phyloP scores from a whole-genome alignment of 2,113 vertebrate species.

The Chelonoidis abingdonii region DNA sequence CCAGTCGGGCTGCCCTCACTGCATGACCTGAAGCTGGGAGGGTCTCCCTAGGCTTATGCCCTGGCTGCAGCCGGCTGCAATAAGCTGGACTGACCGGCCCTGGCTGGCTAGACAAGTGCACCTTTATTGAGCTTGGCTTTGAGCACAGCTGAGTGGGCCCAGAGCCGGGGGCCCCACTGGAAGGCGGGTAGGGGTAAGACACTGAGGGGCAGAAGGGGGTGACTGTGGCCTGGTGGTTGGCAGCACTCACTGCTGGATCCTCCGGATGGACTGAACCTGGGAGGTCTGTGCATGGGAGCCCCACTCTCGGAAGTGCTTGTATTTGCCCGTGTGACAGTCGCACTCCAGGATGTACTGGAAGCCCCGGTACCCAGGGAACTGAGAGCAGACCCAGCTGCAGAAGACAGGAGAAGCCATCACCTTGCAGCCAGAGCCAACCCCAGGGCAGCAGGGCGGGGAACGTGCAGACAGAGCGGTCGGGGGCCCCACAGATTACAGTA shows the following conservation, averaged over 20 bases:
- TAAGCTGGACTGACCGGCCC: not conserved
- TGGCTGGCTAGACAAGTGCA: not conserved
- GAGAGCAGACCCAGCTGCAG: constrained; percentile 92
- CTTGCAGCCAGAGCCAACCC: too few species aligned
- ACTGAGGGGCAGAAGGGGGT: rapidly evolving
- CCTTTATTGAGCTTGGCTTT: constrained; percentile 66
- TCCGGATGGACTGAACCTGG: constrained; percentile 94
- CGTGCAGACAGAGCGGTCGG: too few species aligned
- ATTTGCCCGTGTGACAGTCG: constrained; percentile 89
- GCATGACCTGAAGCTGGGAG: not conserved
- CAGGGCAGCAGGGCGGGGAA: rapidly evolving
- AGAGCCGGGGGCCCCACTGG: not conserved
- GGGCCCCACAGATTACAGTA: not conserved
- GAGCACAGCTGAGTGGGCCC: rapidly evolving
- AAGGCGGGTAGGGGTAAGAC: rapidly evolving
- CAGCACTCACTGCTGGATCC: constrained; percentile 89
- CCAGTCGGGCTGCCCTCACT: not conserved
- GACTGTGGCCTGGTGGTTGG: rapidly evolving
- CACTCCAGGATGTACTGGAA: constrained; percentile 96
- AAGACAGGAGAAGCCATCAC: not conserved
- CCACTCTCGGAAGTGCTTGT: constrained; percentile 93
- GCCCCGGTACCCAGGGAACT: constrained; percentile 94
- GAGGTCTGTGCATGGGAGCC: constrained; percentile 92
- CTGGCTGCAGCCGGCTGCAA: not conserved
- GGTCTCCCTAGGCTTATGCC: not conserved